phyloP scores from a whole-genome alignment of 2,797 vertebrate species.

The Liparis tanakae region DNA sequence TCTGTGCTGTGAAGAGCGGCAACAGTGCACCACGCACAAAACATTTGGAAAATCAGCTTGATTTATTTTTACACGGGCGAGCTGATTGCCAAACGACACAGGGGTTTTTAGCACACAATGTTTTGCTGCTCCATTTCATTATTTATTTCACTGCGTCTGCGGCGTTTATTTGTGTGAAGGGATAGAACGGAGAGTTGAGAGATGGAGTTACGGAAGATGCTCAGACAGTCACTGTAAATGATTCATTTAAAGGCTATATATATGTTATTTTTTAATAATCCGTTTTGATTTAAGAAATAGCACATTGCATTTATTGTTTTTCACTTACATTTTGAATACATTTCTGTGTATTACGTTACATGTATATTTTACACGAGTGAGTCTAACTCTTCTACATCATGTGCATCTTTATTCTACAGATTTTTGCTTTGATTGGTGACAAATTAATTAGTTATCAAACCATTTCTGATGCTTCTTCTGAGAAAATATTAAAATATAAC shows the following conservation, averaged over 20 bases:
- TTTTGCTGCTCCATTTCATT: slow-evolving; percentile 79
- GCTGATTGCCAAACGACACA: slow-evolving; percentile 87
- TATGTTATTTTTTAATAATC: slow-evolving; percentile 23
- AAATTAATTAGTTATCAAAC: not conserved
- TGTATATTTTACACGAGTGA: not conserved
- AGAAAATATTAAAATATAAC: not conserved
- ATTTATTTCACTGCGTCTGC: slow-evolving; percentile 80
- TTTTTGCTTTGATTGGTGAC: not conserved
- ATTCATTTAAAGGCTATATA: slow-evolving; percentile 35
- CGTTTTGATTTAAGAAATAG: not conserved
- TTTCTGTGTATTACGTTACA: slow-evolving; percentile 2
- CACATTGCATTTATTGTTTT: not conserved
- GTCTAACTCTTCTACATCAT: not conserved
- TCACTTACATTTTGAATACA: slow-evolving; percentile 1
- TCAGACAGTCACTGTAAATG: slow-evolving; percentile 26
- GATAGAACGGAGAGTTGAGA: slow-evolving; percentile 38
- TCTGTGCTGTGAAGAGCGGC: slow-evolving; percentile 88
- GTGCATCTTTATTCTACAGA: slow-evolving; percentile 8
- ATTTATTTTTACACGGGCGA: slow-evolving; percentile 88
- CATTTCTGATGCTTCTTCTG: not conserved
- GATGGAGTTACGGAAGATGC: slow-evolving; percentile 29
- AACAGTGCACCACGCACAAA: slow-evolving; percentile 83
- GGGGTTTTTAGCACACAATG: slow-evolving; percentile 87
- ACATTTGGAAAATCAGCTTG: slow-evolving; percentile 91
- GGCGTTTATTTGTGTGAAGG: slow-evolving; percentile 49